Conservation (phyloP, 2,797 vertebrate species). For the Macropodus opercularis region DNA sequence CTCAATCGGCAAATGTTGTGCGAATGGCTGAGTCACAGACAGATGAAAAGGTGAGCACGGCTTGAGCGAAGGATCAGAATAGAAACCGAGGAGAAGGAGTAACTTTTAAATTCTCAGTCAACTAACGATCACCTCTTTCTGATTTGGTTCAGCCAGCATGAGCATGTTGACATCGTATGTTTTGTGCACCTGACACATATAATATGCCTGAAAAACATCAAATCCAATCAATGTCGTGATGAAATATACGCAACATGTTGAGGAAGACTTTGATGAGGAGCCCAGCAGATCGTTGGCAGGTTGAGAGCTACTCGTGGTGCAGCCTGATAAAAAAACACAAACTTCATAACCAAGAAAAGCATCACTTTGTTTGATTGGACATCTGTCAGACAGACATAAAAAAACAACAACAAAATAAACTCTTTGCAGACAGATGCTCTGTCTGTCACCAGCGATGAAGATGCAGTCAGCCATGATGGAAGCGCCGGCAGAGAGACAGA, state of each 20-base stretch:
- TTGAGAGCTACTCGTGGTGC: not conserved
- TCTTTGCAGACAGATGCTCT: slow-evolving; percentile 6
- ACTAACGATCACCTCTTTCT: slow-evolving; percentile 1
- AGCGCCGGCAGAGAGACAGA: slow-evolving; percentile 14
- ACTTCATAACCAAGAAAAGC: slow-evolving; percentile 21
- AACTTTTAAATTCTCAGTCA: too few species aligned
- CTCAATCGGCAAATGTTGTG: slow-evolving; percentile 44
- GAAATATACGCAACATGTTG: not conserved
- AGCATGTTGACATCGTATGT: not conserved
- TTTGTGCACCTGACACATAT: not conserved
- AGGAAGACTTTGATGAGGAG: not conserved
- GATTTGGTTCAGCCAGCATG: slow-evolving; percentile 1
- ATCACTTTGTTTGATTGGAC: slow-evolving; percentile 35
- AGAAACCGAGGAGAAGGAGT: slow-evolving; percentile 40
- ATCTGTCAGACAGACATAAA: slow-evolving; percentile 29
- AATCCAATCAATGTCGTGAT: slow-evolving; percentile 2
- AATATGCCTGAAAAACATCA: slow-evolving; percentile 17
- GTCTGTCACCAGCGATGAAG: slow-evolving; percentile 39
- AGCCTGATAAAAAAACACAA: slow-evolving; percentile 13
- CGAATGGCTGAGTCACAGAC: slow-evolving; percentile 33
- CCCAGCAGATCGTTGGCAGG: slow-evolving; percentile 42
- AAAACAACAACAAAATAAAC: not conserved
- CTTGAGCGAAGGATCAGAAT: slow-evolving; percentile 63
- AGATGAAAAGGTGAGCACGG: slow-evolving; percentile 53
- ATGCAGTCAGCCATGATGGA: slow-evolving; percentile 29